phyloP scores from a whole-genome alignment of 1,140 invertebrate species.

The Polypedilum pembai region DNA sequence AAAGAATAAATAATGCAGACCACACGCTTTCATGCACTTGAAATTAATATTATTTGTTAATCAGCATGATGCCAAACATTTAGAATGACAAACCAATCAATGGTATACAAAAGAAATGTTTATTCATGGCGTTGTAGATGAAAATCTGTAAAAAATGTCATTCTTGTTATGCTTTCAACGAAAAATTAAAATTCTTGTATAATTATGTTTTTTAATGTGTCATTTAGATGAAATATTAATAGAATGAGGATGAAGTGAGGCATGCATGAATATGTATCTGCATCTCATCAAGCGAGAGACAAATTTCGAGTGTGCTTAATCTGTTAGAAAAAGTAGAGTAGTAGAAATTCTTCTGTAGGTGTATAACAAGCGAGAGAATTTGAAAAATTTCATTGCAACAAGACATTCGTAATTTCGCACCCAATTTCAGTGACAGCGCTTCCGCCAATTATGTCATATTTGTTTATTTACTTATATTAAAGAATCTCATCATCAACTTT shows the following conservation, averaged over 20 bases:
- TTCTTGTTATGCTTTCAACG: conserved; percentile 21
- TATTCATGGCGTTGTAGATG: background rate
- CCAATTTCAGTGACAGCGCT: background rate
- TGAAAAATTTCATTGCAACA: background rate
- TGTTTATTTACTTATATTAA: too few species aligned
- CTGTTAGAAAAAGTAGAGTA: too few species aligned
- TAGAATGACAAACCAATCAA: background rate
- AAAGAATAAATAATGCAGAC: background rate
- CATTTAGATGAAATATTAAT: conserved; percentile 27
- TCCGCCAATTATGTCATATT: background rate
- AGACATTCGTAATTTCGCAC: background rate
- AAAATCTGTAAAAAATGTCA: conserved; percentile 9
- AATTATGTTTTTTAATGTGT: conserved; percentile 27
- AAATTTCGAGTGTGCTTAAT: too few species aligned
- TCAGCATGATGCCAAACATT: background rate
- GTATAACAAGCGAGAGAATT: background rate
- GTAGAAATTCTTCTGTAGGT: too few species aligned
- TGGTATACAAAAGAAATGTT: background rate
- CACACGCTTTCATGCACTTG: background rate
- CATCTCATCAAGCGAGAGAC: background rate
- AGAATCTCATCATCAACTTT: too few species aligned
- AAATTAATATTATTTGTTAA: background rate
- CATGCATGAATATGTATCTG: background rate
- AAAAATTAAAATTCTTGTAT: conserved; percentile 26
- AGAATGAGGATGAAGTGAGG: background rate